Conservation (phyloP, 2,888 invertebrate genomes). For the Ceratothoa steindachneri region DNA sequence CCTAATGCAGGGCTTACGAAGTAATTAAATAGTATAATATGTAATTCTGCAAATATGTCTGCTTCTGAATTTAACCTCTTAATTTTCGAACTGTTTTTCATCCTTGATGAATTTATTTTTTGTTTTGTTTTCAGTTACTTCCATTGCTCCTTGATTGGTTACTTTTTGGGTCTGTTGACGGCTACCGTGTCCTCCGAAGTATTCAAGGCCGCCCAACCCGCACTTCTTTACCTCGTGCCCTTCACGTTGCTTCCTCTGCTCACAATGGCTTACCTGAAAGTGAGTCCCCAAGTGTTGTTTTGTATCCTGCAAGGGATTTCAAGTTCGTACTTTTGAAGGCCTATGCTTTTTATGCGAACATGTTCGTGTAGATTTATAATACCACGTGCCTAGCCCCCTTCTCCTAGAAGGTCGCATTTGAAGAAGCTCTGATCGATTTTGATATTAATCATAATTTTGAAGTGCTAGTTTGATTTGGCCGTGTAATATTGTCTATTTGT, state of each 20-base stretch:
- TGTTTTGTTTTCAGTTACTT: conserved; percentile 72
- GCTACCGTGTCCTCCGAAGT: conserved; percentile 96
- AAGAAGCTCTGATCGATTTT: too few relatives aligned
- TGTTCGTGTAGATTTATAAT: not conserved
- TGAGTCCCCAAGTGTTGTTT: conserved; percentile 53
- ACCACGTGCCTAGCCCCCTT: not conserved
- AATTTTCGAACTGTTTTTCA: too few relatives aligned
- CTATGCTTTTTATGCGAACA: not conserved
- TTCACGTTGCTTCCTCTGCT: conserved; percentile 92
- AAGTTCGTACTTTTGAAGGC: not conserved
- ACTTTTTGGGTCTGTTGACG: conserved; percentile 91
- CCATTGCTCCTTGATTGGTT: conserved; percentile 95
- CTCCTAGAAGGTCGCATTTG: not conserved
- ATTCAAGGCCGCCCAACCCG: conserved; percentile 97
- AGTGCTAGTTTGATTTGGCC: too few relatives aligned
- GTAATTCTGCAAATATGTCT: too few relatives aligned
- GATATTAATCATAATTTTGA: too few relatives aligned
- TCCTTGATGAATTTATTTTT: too few relatives aligned
- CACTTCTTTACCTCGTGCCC: conserved; percentile 92
- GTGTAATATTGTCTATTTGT: too few relatives aligned
- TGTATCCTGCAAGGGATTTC: not conserved
- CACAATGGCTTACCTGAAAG: conserved; percentile 97
- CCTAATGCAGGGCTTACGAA: too few relatives aligned
- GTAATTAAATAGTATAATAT: too few relatives aligned
- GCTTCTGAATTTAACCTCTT: too few relatives aligned